These are phyloP conservation scores for Corythornis leucogaster DNA, from an alignment of 2,797 vertebrate genomes.

Conservation along the genomic window DNA sequence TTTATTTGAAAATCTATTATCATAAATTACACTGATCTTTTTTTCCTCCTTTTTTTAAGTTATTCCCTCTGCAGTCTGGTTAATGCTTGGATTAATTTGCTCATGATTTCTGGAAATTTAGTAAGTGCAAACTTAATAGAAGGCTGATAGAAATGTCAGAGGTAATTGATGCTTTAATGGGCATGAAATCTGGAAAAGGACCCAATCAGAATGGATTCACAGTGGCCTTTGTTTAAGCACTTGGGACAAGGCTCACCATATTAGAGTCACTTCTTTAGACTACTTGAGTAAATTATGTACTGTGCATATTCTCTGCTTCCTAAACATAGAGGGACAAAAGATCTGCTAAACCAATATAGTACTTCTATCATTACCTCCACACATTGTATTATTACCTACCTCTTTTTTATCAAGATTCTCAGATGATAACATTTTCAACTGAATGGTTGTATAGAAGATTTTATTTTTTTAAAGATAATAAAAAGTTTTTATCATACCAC, in stretches of 20 bases:
- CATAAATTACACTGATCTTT: slow-evolving; percentile 67
- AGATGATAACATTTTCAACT: not conserved
- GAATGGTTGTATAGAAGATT: not conserved
- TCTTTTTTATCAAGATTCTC: not conserved
- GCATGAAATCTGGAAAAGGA: slow-evolving; percentile 65
- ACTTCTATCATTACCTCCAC: not conserved
- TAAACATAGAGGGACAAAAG: not conserved
- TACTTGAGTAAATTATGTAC: not conserved
- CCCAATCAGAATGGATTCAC: not conserved
- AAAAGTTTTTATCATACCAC: not conserved
- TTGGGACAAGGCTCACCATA: not conserved
- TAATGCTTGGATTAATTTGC: slow-evolving; percentile 72
- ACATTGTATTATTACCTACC: not conserved
- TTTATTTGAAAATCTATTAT: slow-evolving; percentile 69
- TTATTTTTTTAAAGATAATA: not conserved
- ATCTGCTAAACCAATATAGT: not conserved
- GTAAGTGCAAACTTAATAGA: slow-evolving; percentile 69
- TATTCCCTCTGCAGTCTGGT: slow-evolving; percentile 68
- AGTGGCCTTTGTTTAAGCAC: not conserved
- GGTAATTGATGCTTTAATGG: slow-evolving; percentile 68
- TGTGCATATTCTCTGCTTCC: not conserved
- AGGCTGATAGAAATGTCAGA: slow-evolving; percentile 72
- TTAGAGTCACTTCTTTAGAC: not conserved
- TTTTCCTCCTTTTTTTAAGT: slow-evolving; percentile 34
- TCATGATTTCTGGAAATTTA: slow-evolving; percentile 72